Conservation (phyloP, 53 echinoderm and acorn worm species). For the Holothuria scabra region DNA sequence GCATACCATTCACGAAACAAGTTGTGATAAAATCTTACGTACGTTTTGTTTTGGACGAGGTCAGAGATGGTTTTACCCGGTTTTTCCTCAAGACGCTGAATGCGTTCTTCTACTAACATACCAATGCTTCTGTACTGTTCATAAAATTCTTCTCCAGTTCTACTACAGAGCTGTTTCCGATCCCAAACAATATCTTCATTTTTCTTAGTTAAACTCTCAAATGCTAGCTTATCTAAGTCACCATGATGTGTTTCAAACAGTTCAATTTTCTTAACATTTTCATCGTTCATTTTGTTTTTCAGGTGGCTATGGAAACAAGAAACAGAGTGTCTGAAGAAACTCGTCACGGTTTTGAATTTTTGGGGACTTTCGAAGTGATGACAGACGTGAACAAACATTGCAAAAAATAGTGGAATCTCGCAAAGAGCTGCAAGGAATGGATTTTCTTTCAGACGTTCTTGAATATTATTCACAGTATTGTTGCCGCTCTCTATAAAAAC, state of each 20-base stretch:
- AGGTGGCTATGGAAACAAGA: conserved; percentile 26
- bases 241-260: not conserved
- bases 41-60: conserved; percentile 9
- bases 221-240: conserved; percentile 1
- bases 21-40: conserved; percentile 20
- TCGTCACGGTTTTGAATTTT: conserved; percentile 21
- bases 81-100: not conserved
- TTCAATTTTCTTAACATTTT: not conserved
- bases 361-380: not conserved
- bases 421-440: conserved; percentile 8
- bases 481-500: not conserved
- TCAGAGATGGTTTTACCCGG: not conserved
- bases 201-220: not conserved
- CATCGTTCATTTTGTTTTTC: conserved; percentile 13
- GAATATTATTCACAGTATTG: not conserved
- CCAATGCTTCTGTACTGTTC: conserved; percentile 6
- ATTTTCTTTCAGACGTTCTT: not conserved
- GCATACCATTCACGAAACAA: conserved; percentile 26
- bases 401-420: conserved; percentile 28
- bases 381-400: conserved; percentile 11
- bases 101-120: conserved; percentile 10
- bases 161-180: not conserved
- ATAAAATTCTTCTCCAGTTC: not conserved
- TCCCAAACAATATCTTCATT: not conserved
- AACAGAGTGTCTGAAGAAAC: conserved; percentile 12